Conservation (phyloP, 2,797 vertebrate species). For the Acanthurus lineatus region DNA sequence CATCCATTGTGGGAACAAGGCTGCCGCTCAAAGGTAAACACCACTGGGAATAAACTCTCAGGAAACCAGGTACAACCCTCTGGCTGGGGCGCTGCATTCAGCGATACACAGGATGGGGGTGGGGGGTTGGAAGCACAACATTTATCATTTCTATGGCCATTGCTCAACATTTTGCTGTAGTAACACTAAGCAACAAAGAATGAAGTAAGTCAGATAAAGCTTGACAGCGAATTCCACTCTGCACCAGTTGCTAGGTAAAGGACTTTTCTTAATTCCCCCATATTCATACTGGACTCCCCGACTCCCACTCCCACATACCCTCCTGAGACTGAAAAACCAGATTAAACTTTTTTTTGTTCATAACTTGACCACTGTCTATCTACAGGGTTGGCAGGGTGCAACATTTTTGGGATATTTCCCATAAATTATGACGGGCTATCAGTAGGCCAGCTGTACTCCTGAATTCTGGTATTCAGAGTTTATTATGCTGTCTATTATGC, state of each 20-base stretch:
- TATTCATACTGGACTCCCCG: conserved; percentile 72
- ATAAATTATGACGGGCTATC: conserved; percentile 80
- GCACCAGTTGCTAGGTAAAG: conserved; percentile 82
- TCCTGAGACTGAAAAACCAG: conserved; percentile 63
- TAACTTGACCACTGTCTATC: conserved; percentile 63
- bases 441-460: conserved; percentile 78
- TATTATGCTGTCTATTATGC: conserved; percentile 69
- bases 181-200: conserved; percentile 65
- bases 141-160: conserved; percentile 45
- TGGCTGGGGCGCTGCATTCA: conserved; percentile 12
- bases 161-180: conserved; percentile 61
- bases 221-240: conserved; percentile 77
- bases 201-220: conserved; percentile 70
- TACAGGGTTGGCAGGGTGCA: conserved; percentile 64
- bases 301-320: conserved; percentile 64
- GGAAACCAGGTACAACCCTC: conserved; percentile 31
- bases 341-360: conserved; percentile 72
- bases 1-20: conserved; percentile 58
- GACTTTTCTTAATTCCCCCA: conserved; percentile 74
- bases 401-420: conserved; percentile 79
- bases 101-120: not conserved
- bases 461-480: conserved; percentile 68
- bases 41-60: conserved; percentile 44
- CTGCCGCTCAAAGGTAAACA: conserved; percentile 70
- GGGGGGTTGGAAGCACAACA: conserved; percentile 6